These are phyloP conservation scores for Hypolimnas misippus DNA, from an alignment of 2,888 invertebrate genomes.

Conservation along the genomic window DNA sequence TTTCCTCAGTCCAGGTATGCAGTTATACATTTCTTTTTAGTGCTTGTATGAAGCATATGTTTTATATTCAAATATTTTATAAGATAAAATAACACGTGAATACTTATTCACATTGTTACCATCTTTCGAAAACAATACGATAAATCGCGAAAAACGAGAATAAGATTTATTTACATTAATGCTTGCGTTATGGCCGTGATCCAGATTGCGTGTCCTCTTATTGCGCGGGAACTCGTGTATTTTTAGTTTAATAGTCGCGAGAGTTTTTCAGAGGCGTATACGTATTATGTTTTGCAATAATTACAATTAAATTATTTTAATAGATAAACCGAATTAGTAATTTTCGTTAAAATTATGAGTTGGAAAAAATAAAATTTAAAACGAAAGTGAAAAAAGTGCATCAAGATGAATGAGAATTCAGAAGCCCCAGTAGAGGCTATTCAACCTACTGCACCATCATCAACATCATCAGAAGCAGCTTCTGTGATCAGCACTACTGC, in stretches of 20 bases:
- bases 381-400: conserved; percentile 55
- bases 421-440: conserved; percentile 55
- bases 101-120: conserved; percentile 24
- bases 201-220: conserved; percentile 78
- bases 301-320: conserved; percentile 44
- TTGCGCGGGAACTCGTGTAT: conserved; percentile 81
- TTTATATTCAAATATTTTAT: conserved; percentile 11
- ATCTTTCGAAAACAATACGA: conserved; percentile 28
- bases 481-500: conserved; percentile 64
- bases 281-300: conserved; percentile 57
- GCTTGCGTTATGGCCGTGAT: conserved; percentile 74
- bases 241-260: conserved; percentile 73
- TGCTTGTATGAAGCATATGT: conserved; percentile 24
- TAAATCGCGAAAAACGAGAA: conserved; percentile 41
- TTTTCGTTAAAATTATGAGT: conserved; percentile 44
- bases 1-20: conserved; percentile 76
- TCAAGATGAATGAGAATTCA: conserved; percentile 73
- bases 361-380: conserved; percentile 39
- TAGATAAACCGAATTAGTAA: conserved; percentile 29
- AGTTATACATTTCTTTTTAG: conserved; percentile 59
- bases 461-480: conserved; percentile 65
- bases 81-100: conserved; percentile 32
- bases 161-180: conserved; percentile 60
- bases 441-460: conserved; percentile 59
- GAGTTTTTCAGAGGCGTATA: conserved; percentile 64